These are phyloP conservation scores for Rhinolophus sinicus DNA, from an alignment of 2,113 vertebrate species.

Conservation along the genomic window DNA sequence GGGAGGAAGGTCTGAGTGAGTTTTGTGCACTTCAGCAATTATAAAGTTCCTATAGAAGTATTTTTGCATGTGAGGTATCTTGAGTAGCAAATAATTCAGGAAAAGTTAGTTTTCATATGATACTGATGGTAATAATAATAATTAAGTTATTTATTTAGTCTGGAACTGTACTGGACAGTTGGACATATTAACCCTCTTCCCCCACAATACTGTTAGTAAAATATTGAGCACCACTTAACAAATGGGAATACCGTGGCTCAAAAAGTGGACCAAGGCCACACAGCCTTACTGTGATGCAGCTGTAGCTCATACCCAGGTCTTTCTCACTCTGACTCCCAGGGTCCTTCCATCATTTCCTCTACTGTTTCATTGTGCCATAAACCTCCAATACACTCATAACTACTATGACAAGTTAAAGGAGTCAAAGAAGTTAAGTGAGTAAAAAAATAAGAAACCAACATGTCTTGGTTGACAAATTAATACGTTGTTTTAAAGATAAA, in stretches of 20 bases:
- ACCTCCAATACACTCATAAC: too few relatives aligned
- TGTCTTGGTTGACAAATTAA: constrained; percentile 43
- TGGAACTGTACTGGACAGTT: neutral
- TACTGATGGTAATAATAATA: too few relatives aligned
- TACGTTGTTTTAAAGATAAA: neutral
- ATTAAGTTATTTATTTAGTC: neutral
- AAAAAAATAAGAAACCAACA: neutral
- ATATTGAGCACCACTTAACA: neutral
- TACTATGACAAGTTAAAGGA: constrained; percentile 43
- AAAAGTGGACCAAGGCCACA: neutral
- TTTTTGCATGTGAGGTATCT: neutral
- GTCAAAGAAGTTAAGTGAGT: constrained; percentile 39
- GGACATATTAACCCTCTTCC: neutral
- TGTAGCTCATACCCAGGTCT: rapidly evolving
- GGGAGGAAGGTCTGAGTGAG: neutral
- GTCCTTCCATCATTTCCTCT: neutral
- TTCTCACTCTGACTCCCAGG: neutral
- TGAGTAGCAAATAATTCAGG: neutral
- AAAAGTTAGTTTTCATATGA: neutral
- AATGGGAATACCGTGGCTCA: neutral
- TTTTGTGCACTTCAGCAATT: neutral
- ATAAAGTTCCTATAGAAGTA: too few relatives aligned
- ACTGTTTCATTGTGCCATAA: too few relatives aligned
- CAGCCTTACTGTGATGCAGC: rapidly evolving
- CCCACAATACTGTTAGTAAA: neutral